Evolutionary conservation across 2,113 vertebrate genomes (phyloP).

Genomic region (Oryzias woworae): DNA sequence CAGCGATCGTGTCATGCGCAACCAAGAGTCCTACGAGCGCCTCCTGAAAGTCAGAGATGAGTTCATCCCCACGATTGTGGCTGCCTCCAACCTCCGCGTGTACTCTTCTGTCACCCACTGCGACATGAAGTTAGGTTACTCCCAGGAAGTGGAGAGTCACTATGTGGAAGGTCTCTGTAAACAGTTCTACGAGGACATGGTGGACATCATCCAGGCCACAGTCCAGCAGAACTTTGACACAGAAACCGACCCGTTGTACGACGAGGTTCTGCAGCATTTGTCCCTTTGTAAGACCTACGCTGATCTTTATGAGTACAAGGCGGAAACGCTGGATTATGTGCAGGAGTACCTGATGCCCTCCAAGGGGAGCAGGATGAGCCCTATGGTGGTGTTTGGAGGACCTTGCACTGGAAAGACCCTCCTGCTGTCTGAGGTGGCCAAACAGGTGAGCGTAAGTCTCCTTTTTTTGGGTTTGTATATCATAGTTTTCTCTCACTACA

Average conservation of each 20-base stretch:
- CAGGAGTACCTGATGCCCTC: slow-evolving; percentile 90
- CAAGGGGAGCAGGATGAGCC: slow-evolving; percentile 86
- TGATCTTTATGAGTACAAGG: slow-evolving; percentile 88
- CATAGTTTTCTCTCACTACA: slow-evolving; percentile 1
- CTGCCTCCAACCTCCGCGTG: slow-evolving; percentile 93
- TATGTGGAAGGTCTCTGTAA: slow-evolving; percentile 98
- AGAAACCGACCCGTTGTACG: slow-evolving; percentile 89
- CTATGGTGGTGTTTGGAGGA: slow-evolving; percentile 91
- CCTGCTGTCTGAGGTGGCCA: slow-evolving; percentile 90
- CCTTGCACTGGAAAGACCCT: slow-evolving; percentile 97
- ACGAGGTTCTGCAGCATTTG: slow-evolving; percentile 94
- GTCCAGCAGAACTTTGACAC: slow-evolving; percentile 98
- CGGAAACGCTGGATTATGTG: slow-evolving; percentile 87
- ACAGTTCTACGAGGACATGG: slow-evolving; percentile 99
- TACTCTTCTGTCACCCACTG: slow-evolving; percentile 97
- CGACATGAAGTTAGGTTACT: slow-evolving; percentile 97
- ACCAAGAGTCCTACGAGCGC: slow-evolving; percentile 92
- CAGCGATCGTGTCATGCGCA: slow-evolving; percentile 83
- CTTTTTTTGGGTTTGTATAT: not conserved
- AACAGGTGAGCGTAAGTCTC: slow-evolving; percentile 83
- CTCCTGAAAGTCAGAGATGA: slow-evolving; percentile 94
- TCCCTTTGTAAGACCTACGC: slow-evolving; percentile 91
- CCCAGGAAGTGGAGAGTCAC: slow-evolving; percentile 94
- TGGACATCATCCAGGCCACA: slow-evolving; percentile 97
- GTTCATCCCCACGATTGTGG: slow-evolving; percentile 95